Percentiles rank a stretch among this genome's conserved stretches.
phyloP scores from a whole-genome alignment of 2,888 invertebrate genomes.

The Polyploca ridens region DNA sequence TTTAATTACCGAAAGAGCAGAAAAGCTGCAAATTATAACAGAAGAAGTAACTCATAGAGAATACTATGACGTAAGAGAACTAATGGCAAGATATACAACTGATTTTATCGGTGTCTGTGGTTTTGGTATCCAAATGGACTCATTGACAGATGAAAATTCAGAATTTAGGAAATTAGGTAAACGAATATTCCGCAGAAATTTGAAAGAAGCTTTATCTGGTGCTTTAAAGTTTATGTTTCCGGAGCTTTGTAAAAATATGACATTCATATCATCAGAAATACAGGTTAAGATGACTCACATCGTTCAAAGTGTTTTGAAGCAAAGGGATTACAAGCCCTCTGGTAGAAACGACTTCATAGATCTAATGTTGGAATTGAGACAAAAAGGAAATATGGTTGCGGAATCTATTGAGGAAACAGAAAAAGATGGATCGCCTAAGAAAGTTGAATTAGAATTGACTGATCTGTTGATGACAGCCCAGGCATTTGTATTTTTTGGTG shows the following conservation, averaged over 20 bases:
- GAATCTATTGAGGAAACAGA: slow-evolving; percentile 67
- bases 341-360: slow-evolving; percentile 76
- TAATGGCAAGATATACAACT: slow-evolving; percentile 76
- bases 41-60: slow-evolving; percentile 56
- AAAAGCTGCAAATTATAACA: slow-evolving; percentile 62
- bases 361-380: slow-evolving; percentile 63
- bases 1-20: slow-evolving; percentile 68
- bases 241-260: slow-evolving; percentile 60
- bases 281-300: slow-evolving; percentile 58
- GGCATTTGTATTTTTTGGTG: slow-evolving; percentile 76
- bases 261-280: slow-evolving; percentile 58
- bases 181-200: slow-evolving; percentile 63
- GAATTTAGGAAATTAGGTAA: slow-evolving; percentile 69
- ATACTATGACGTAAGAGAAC: slow-evolving; percentile 65
- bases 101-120: slow-evolving; percentile 76
- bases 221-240: slow-evolving; percentile 66
- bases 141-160: slow-evolving; percentile 66
- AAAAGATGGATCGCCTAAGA: slow-evolving; percentile 60
- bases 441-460: slow-evolving; percentile 61
- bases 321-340: slow-evolving; percentile 63
- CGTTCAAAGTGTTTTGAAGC: slow-evolving; percentile 56
- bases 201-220: slow-evolving; percentile 55
- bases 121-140: slow-evolving; percentile 72
- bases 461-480: slow-evolving; percentile 69
- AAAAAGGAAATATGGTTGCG: slow-evolving; percentile 66